Conservation (phyloP, 2,888 invertebrate genomes). For the Achlya flavicornis region DNA sequence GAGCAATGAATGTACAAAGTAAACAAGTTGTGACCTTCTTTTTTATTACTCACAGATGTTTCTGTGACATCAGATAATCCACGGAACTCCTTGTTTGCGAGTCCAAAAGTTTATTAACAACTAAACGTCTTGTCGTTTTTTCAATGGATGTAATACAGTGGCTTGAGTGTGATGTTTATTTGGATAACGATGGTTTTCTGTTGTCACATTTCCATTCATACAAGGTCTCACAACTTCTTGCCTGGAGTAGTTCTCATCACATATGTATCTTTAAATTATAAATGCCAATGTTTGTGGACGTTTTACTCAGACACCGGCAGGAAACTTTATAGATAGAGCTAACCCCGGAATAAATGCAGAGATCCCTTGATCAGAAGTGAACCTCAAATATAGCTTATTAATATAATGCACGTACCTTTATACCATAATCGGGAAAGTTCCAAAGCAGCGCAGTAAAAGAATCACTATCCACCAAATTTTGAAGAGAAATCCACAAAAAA, state of each 20-base stretch:
- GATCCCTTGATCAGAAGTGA: too few species aligned
- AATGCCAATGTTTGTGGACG: neutral
- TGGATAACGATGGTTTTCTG: neutral
- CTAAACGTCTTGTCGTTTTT: neutral
- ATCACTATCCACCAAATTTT: slow-evolving; percentile 44
- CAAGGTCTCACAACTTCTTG: neutral
- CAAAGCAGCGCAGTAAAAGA: slow-evolving; percentile 46
- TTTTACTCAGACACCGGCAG: too few species aligned
- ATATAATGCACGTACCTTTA: slow-evolving; percentile 63
- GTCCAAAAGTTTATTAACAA: slow-evolving; percentile 15
- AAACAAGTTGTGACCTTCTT: slow-evolving; percentile 48
- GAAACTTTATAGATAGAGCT: too few species aligned
- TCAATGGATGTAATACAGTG: neutral
- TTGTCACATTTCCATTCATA: neutral
- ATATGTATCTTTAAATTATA: too few species aligned
- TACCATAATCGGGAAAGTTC: slow-evolving; percentile 61
- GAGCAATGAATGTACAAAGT: slow-evolving; percentile 38
- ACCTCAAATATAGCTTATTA: neutral
- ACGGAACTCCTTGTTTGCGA: neutral
- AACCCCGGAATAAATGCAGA: too few species aligned
- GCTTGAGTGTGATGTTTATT: neutral
- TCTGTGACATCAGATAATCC: neutral
- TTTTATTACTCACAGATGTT: slow-evolving; percentile 21
- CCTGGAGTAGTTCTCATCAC: too few species aligned
- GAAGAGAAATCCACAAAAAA: slow-evolving; percentile 39